Percentiles rank a stretch among this genome's conserved stretches.
Conservation (phyloP, 2,797 vertebrate species). For the Neoniphon sammara region DNA sequence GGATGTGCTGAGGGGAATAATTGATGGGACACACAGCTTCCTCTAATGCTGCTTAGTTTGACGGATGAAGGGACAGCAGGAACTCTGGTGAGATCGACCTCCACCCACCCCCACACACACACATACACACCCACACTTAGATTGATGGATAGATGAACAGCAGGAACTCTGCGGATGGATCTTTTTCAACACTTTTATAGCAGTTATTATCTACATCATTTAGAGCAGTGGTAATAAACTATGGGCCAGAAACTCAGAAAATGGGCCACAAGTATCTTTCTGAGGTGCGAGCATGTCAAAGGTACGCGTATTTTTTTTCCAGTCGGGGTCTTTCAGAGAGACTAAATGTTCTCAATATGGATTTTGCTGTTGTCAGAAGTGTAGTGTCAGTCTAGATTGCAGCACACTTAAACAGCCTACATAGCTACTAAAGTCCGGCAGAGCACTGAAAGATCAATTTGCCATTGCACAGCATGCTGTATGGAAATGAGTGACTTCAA, state of each 20-base stretch:
- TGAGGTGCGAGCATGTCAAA: constrained; percentile 15
- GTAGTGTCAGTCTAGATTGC: constrained; percentile 17
- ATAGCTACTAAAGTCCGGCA: constrained; percentile 4
- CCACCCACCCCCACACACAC: constrained; percentile 43
- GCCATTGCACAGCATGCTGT: background rate
- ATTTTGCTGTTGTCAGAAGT: constrained; percentile 32
- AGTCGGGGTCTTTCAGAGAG: background rate
- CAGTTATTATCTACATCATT: constrained; percentile 57
- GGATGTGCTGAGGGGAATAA: constrained; percentile 79
- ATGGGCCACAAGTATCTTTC: constrained; percentile 18
- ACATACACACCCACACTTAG: constrained; percentile 48
- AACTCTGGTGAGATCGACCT: constrained; percentile 64
- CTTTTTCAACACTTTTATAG: constrained; percentile 54
- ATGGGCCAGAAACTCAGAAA: constrained; percentile 32
- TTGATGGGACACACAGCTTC: constrained; percentile 80
- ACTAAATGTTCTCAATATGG: constrained; percentile 23
- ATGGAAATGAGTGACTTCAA: background rate
- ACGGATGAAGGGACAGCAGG: constrained; percentile 73
- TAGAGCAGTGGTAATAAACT: constrained; percentile 48
- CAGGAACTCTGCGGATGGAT: constrained; percentile 54
- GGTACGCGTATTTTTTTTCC: constrained; percentile 25
- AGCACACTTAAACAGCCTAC: constrained; percentile 14
- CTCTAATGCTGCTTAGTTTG: constrained; percentile 80
- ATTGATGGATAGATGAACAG: constrained; percentile 73
- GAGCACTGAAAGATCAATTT: background rate